These are phyloP conservation scores for Morone chrysops DNA, from an alignment of 2,113 vertebrate genomes.

Conservation along the genomic window DNA sequence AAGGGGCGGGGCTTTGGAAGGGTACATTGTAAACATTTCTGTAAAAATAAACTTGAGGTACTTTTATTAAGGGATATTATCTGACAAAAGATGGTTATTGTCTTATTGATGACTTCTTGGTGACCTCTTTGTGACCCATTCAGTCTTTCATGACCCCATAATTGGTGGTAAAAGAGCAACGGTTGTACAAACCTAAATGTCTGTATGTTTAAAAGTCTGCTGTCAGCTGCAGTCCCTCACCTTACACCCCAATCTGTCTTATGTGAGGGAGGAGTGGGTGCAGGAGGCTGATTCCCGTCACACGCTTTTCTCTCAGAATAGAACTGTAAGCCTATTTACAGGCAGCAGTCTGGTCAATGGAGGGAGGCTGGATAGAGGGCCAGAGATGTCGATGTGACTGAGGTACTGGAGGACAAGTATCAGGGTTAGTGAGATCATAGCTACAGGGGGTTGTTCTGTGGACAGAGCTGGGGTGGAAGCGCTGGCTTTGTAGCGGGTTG, in stretches of 20 bases:
- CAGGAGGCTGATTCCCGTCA: constrained; percentile 47
- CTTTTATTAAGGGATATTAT: neutral
- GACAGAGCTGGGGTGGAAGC: neutral
- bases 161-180: neutral
- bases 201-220: neutral
- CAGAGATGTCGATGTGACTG: constrained; percentile 22
- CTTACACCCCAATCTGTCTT: constrained; percentile 49
- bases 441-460: neutral
- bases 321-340: constrained; percentile 78
- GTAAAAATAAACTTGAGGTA: too few species aligned
- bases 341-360: constrained; percentile 68
- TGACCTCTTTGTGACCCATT: neutral
- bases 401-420: constrained; percentile 27
- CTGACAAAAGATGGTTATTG: neutral
- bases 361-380: constrained; percentile 21
- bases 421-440: constrained; percentile 50
- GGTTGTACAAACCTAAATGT: neutral
- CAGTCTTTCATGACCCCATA: neutral
- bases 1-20: too few species aligned
- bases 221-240: constrained; percentile 30
- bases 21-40: too few species aligned
- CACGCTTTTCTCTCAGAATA: constrained; percentile 72
- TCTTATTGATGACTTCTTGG: neutral
- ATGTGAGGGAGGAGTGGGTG: constrained; percentile 6
- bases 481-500: too few species aligned